Evolutionary conservation across 2,113 vertebrate genomes (phyloP).

Genomic region (Hyaena hyaena): DNA sequence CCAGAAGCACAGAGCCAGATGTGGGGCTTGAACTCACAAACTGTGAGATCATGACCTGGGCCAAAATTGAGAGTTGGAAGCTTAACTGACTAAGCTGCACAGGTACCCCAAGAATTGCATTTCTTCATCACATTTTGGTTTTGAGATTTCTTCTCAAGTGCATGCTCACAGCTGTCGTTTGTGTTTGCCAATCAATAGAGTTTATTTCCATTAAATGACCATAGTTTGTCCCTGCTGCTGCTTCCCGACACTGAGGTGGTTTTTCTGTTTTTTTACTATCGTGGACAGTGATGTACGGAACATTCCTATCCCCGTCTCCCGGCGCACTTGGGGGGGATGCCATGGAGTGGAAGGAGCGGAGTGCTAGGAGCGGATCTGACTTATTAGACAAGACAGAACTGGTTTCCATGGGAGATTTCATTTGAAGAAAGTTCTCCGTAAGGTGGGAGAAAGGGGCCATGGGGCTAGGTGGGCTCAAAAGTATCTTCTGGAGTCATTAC

Average conservation of each 20-base stretch:
- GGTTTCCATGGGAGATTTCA: not conserved
- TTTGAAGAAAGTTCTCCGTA: not conserved
- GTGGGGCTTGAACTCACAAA: too few relatives aligned
- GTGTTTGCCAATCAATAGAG: not conserved
- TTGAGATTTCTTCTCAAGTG: not conserved
- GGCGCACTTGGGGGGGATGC: accelerated
- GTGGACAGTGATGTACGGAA: too few relatives aligned
- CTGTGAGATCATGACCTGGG: too few relatives aligned
- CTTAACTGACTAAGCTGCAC: too few relatives aligned
- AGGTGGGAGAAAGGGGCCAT: not conserved
- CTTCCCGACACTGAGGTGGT: accelerated
- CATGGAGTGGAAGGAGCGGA: not conserved
- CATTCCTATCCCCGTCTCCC: not conserved
- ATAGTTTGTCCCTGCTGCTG: not conserved
- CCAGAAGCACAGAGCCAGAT: too few relatives aligned
- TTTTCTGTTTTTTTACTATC: not conserved
- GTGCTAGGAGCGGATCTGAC: not conserved
- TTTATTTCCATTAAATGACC: not conserved
- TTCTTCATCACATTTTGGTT: not conserved
- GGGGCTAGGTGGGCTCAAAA: not conserved
- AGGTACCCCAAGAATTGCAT: not conserved
- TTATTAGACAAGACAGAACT: not conserved
- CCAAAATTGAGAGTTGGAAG: too few relatives aligned
- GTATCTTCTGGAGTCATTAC: not conserved
- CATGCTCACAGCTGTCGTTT: not conserved